Evolutionary conservation across 2,113 vertebrate species (phyloP).

Genomic region (pig (Sus scrofa)): DNA sequence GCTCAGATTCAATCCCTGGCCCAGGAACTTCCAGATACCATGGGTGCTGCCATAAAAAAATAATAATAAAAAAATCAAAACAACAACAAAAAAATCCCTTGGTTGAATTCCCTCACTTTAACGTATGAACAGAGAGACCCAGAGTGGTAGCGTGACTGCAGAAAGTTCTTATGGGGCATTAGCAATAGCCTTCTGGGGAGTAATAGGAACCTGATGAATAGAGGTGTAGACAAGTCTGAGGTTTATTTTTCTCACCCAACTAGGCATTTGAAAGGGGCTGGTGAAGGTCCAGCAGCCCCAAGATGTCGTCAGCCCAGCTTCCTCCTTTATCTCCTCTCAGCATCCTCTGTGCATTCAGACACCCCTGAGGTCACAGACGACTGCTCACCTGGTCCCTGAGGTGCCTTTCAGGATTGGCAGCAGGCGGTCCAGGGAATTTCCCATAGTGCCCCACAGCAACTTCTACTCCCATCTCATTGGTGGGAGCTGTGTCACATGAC

Average conservation of each 20-base stretch:
- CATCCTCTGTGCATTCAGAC: rapidly evolving
- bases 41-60: background rate
- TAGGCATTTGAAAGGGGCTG: background rate
- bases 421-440: background rate
- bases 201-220: background rate
- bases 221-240: background rate
- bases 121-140: background rate
- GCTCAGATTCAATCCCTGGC: too few relatives aligned
- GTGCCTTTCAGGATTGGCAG: too few relatives aligned
- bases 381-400: too few relatives aligned
- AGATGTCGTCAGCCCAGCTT: rapidly evolving
- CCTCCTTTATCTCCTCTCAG: background rate
- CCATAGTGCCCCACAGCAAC: background rate
- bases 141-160: background rate
- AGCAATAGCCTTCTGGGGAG: background rate
- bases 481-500: background rate
- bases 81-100: background rate
- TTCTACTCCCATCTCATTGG: background rate
- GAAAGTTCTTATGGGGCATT: background rate
- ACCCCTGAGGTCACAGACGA: rapidly evolving
- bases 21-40: too few relatives aligned
- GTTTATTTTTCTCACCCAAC: background rate
- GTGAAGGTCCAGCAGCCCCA: background rate
- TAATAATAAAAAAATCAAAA: rapidly evolving
- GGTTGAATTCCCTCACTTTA: background rate